Conservation (phyloP, 1,140 invertebrate species). For the Ips nitidus region DNA sequence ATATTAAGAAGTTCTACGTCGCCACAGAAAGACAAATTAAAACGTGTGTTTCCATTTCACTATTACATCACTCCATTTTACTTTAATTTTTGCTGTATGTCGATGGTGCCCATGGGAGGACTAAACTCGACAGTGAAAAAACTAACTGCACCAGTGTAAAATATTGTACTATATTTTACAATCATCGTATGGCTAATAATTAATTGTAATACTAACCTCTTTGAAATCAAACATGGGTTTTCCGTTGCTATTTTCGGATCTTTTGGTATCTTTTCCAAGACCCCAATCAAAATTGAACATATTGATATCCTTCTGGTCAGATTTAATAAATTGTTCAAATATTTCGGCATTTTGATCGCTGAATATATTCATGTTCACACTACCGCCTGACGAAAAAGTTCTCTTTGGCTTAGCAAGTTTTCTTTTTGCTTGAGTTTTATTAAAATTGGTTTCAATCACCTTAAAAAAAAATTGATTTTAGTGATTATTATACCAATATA, state of each 20-base stretch:
- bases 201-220: constrained; percentile 12
- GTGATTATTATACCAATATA: not conserved
- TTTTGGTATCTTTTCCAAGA: not conserved
- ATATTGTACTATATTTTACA: no score
- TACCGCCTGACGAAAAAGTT: constrained; percentile 4
- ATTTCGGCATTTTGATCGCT: constrained; percentile 44
- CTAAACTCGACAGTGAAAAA: no score
- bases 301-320: constrained; percentile 39
- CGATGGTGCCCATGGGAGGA: no score
- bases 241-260: not conserved
- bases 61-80: no score
- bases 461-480: no score
- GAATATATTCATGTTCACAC: constrained; percentile 44
- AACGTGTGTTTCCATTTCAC: no score
- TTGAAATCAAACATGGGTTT: constrained; percentile 26
- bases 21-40: no score
- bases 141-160: no score
- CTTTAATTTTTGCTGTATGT: no score
- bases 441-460: no score
- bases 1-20: no score
- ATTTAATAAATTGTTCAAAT: constrained; percentile 44
- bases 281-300: constrained; percentile 40
- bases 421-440: not conserved
- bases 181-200: no score
- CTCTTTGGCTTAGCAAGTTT: not conserved